Conservation (phyloP, 1,140 invertebrate genomes). For the Arion vulgaris region DNA sequence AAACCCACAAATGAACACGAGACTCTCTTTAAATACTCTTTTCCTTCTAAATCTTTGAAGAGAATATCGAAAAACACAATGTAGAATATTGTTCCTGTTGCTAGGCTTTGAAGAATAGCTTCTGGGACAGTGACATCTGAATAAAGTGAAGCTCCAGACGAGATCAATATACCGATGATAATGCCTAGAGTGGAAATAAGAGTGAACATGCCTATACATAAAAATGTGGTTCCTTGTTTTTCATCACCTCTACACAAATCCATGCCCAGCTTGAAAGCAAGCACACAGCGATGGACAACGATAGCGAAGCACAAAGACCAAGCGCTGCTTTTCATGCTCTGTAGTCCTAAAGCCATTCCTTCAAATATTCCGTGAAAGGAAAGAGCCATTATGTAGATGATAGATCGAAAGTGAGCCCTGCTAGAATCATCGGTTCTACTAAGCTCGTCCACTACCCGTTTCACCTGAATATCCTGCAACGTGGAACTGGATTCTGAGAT, state of each 20-base stretch:
- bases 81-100: constrained; percentile 92
- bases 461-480: constrained; percentile 61
- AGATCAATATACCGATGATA: constrained; percentile 76
- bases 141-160: constrained; percentile 68
- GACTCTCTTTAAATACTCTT: constrained; percentile 64
- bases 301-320: constrained; percentile 66
- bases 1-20: constrained; percentile 68
- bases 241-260: constrained; percentile 71
- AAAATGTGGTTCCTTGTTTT: constrained; percentile 74
- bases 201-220: constrained; percentile 76
- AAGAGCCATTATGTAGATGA: constrained; percentile 84
- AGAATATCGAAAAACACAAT: constrained; percentile 94
- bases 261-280: constrained; percentile 64
- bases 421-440: constrained; percentile 52
- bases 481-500: constrained; percentile 39
- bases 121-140: constrained; percentile 71
- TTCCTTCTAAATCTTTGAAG: constrained; percentile 75
- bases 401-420: constrained; percentile 58
- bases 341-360: constrained; percentile 86
- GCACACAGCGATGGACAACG: constrained; percentile 59
- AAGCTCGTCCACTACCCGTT: constrained; percentile 62
- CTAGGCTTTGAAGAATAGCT: constrained; percentile 79
- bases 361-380: constrained; percentile 94
- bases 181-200: constrained; percentile 80
- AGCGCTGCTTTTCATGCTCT: constrained; percentile 70